These are phyloP conservation scores for Lathronympha strigana DNA, from an alignment of 2,888 invertebrate species.

Conservation along the genomic window DNA sequence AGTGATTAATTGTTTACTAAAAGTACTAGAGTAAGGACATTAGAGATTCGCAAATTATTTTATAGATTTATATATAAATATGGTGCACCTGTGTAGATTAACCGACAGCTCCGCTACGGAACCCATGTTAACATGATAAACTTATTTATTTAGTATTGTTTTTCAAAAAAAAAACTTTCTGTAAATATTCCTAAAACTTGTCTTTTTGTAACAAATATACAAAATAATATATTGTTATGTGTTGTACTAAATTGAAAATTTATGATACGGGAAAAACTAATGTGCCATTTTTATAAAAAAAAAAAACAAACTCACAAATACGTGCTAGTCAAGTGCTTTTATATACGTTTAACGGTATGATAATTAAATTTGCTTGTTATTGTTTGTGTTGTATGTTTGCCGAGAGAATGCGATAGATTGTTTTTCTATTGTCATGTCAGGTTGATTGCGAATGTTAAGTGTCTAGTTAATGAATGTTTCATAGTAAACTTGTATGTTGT, in stretches of 20 bases:
- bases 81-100: constrained; percentile 73
- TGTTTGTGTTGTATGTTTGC: constrained; percentile 54
- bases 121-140: constrained; percentile 50
- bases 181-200: constrained; percentile 69
- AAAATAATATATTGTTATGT: constrained; percentile 65
- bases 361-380: constrained; percentile 83
- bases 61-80: constrained; percentile 70
- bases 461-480: constrained; percentile 46
- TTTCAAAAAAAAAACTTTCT: constrained; percentile 61
- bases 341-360: constrained; percentile 69
- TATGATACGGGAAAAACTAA: constrained; percentile 63
- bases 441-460: constrained; percentile 51
- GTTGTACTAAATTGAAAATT: constrained; percentile 69
- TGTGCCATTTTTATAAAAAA: constrained; percentile 77
- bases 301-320: constrained; percentile 58
- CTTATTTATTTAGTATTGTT: constrained; percentile 51
- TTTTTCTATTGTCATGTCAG: constrained; percentile 54
- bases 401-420: constrained; percentile 61
- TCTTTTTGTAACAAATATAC: constrained; percentile 62
- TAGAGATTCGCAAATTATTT: constrained; percentile 64
- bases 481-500: constrained; percentile 43
- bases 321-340: constrained; percentile 82
- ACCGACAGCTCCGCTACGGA: constrained; percentile 52
- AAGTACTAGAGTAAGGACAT: constrained; percentile 64
- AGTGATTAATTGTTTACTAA: constrained; percentile 63